Base-by-base conservation (phyloP, 2,888 invertebrate species). In the Girardia tigrina region DNA sequence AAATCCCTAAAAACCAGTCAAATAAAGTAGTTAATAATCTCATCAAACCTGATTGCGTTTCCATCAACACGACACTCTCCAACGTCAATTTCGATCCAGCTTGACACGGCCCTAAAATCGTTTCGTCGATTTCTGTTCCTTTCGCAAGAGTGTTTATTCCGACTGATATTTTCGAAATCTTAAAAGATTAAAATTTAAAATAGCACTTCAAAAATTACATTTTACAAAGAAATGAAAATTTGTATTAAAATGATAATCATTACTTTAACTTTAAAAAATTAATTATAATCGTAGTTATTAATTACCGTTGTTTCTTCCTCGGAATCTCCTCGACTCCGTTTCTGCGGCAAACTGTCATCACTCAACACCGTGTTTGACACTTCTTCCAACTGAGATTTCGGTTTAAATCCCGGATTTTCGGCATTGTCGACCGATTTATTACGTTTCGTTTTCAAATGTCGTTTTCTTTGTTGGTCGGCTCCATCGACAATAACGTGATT, bases 71-170 rank as follows among this genome's bases (percentile, higher is more conserved):
- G n/a, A 56, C 56, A 56, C 56, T 56, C 23, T 56, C 56, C n/a
- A 56, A 56, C n/a, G 56, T 56, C n/a, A 56, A n/a, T n/a, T 56
- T 56, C n/a, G 56, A 56, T 16, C 56, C 56, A n/a, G n/a, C 56
- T 56, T 56, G 56, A 56, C 56, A 56, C 23, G 56, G 56, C 23
- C 56, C 56, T 2, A 56, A n/a, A 4, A 56, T n/a, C 4, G 56
- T 8, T 16, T 56, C 56, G 23, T 56, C 56, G 4, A 56, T 56
- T 56, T 56, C 56, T 56, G 56, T 56, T n/a, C 56, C 56, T 56
- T 56, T 56, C 23, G 56, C n/a, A 8, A 56, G 2, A 20, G 56
- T 56, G n/a, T 56, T 56, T 56, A 56, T 23, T 6, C 56, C 56
- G n/a, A 56, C n/a, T 12, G 56, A 56, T 23, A 56, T n/a, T 56